Evolutionary conservation across 2,888 invertebrate genomes (phyloP).

Genomic region (Heteropelma amictum): DNA sequence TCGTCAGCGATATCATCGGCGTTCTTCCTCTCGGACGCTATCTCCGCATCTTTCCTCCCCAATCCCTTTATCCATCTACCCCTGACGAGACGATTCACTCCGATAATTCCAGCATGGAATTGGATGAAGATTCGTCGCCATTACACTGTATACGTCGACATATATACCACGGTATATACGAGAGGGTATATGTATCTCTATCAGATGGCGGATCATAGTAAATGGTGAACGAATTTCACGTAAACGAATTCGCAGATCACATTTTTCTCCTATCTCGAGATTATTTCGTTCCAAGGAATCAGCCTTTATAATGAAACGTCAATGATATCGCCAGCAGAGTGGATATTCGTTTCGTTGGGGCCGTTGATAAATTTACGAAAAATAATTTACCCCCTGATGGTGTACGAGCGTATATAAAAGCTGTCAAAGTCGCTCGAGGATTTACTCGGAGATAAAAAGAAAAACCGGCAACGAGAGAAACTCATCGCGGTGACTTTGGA

Average conservation of each 20-base stretch:
- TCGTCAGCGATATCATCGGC: slow-evolving; percentile 76
- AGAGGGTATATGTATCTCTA: not conserved
- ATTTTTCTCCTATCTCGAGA: not conserved
- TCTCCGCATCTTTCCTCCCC: not conserved
- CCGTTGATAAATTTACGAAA: too few relatives aligned
- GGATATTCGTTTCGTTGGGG: not conserved
- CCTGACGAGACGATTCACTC: slow-evolving; percentile 40
- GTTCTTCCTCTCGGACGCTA: slow-evolving; percentile 39
- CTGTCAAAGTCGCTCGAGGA: too few relatives aligned
- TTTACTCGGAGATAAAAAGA: too few relatives aligned
- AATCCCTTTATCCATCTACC: not conserved
- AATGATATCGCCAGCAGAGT: too few relatives aligned
- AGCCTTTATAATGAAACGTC: too few relatives aligned
- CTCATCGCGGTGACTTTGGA: not conserved
- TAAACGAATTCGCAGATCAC: not conserved
- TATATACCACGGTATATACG: not conserved
- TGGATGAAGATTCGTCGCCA: slow-evolving; percentile 54
- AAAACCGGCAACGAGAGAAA: not conserved
- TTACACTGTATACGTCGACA: slow-evolving; percentile 34
- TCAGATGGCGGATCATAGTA: slow-evolving; percentile 46
- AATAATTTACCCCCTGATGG: not conserved
- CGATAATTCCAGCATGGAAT: slow-evolving; percentile 50
- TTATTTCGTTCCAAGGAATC: not conserved
- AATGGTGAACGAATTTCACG: slow-evolving; percentile 38
- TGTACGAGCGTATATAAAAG: too few relatives aligned